These are phyloP conservation scores for Cyprinodon diabolis DNA, from an alignment of 2,797 vertebrate genomes.

Conservation along the genomic window DNA sequence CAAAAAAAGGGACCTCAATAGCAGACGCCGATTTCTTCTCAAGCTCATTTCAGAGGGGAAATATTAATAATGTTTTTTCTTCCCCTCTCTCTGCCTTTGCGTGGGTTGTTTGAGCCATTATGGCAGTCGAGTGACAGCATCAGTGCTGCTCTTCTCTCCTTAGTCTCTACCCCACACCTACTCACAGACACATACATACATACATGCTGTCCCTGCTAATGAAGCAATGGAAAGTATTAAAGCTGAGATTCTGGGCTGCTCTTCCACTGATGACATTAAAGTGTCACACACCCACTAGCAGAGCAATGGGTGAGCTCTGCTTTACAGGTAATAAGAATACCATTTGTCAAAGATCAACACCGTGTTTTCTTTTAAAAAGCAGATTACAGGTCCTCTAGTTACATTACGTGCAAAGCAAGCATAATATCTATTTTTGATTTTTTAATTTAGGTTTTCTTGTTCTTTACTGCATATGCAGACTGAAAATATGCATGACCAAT, in stretches of 20 bases:
- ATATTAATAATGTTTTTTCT: constrained; percentile 59
- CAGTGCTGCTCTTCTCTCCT: constrained; percentile 24
- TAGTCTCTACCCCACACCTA: constrained; percentile 28
- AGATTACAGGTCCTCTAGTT: constrained; percentile 6
- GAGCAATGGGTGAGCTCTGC: constrained; percentile 10
- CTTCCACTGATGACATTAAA: constrained; percentile 34
- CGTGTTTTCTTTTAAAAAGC: constrained; percentile 7
- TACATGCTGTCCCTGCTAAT: constrained; percentile 55
- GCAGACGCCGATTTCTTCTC: constrained; percentile 39
- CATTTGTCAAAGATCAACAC: constrained; percentile 24
- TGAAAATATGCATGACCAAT: neutral
- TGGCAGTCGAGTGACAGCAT: constrained; percentile 55
- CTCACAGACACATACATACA: constrained; percentile 20
- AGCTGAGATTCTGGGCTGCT: constrained; percentile 43
- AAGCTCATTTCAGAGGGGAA: constrained; percentile 49
- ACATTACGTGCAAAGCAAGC: neutral
- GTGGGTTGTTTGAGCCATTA: constrained; percentile 56
- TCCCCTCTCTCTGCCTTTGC: constrained; percentile 43
- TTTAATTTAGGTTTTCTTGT: neutral
- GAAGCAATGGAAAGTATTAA: constrained; percentile 48
- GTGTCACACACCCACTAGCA: constrained; percentile 32
- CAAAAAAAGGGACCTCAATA: constrained; percentile 45
- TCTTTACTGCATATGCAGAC: neutral
- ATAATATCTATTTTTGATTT: neutral
- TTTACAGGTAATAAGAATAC: constrained; percentile 33